A percentile compares a stretch with the other conserved stretches of the same genome.
phyloP scores from a whole-genome alignment of 2,888 invertebrate genomes.

The Cloeon dipterum region DNA sequence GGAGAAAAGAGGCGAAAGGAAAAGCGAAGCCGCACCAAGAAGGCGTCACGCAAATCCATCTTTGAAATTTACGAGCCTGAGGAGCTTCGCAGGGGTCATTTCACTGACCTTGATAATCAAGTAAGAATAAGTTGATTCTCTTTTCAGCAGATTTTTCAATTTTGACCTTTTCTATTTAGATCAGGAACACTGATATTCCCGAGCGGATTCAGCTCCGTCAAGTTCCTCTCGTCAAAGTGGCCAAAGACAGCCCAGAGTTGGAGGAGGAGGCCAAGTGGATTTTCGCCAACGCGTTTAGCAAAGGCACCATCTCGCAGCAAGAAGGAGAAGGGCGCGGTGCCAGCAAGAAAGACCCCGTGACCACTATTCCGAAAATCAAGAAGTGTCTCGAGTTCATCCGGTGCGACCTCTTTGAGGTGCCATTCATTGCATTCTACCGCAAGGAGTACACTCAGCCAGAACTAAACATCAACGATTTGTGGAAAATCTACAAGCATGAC shows the following conservation, averaged over 20 bases:
- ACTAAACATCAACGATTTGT: constrained; percentile 80
- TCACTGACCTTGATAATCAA: constrained; percentile 82
- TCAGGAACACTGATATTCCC: constrained; percentile 68
- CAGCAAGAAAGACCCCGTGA: constrained; percentile 37
- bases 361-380: constrained; percentile 65
- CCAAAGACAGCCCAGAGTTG: constrained; percentile 65
- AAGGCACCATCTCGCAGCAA: constrained; percentile 59
- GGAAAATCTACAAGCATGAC: constrained; percentile 94
- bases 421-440: constrained; percentile 94
- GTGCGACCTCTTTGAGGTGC: constrained; percentile 87
- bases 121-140: too few relatives aligned
- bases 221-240: constrained; percentile 61
- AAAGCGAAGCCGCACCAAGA: constrained; percentile 53
- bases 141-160: not conserved
- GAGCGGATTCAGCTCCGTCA: constrained; percentile 82
- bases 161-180: constrained; percentile 20
- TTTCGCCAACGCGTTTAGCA: constrained; percentile 77
- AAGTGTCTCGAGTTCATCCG: constrained; percentile 90
- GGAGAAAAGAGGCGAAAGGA: constrained; percentile 34
- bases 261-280: constrained; percentile 97
- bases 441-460: constrained; percentile 95
- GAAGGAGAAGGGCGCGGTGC: too few relatives aligned
- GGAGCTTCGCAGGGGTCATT: constrained; percentile 86
- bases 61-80: constrained; percentile 94
- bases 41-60: constrained; percentile 61